Evolutionary conservation across 2,797 vertebrate species (phyloP).

Genomic region (Microhierax caerulescens): DNA sequence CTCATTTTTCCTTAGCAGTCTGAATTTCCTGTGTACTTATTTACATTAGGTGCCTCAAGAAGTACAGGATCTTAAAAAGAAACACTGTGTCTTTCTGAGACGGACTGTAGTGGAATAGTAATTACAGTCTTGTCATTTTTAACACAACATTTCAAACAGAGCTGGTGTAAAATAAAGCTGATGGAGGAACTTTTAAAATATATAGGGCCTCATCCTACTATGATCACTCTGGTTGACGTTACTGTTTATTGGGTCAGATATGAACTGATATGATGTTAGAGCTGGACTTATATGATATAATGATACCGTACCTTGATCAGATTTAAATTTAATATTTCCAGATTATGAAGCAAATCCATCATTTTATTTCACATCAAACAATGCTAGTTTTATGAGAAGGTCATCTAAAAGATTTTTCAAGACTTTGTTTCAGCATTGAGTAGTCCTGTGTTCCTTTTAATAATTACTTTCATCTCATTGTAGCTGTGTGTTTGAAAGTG

Average conservation of each 20-base stretch:
- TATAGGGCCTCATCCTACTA: background rate
- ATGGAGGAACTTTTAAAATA: background rate
- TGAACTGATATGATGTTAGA: background rate
- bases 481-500: constrained; percentile 84
- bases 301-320: constrained; percentile 24
- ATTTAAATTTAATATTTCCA: constrained; percentile 53
- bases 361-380: constrained; percentile 74
- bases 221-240: background rate
- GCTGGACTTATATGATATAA: background rate
- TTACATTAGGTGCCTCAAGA: constrained; percentile 35
- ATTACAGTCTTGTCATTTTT: constrained; percentile 15
- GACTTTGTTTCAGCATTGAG: constrained; percentile 82
- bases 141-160: background rate
- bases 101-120: background rate
- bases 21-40: constrained; percentile 21
- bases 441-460: constrained; percentile 79
- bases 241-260: background rate
- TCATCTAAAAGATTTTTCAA: constrained; percentile 78
- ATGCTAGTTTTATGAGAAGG: constrained; percentile 78
- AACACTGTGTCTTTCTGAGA: background rate
- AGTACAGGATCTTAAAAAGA: constrained; percentile 37
- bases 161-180: constrained; percentile 4
- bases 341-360: constrained; percentile 53
- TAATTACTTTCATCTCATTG: constrained; percentile 88
- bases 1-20: constrained; percentile 43